These are phyloP conservation scores for Colletes collaris DNA, from an alignment of 2,888 invertebrate genomes.

Conservation along the genomic window DNA sequence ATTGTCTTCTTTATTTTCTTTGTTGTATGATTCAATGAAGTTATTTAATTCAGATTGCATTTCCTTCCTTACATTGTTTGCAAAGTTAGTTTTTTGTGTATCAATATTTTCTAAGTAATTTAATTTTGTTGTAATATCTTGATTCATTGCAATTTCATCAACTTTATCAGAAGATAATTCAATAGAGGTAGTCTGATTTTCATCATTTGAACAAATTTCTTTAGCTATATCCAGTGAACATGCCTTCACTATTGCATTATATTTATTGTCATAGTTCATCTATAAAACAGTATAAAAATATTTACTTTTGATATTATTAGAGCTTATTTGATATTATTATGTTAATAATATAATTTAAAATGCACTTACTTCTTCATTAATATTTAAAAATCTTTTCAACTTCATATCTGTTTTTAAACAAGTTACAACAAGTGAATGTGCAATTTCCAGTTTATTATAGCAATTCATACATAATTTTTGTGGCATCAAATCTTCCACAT, in stretches of 20 bases:
- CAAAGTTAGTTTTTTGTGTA: conserved; percentile 16
- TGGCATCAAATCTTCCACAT: conserved; percentile 67
- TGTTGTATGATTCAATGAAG: conserved; percentile 51
- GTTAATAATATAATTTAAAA: conserved; percentile 2
- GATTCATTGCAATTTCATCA: conserved; percentile 25
- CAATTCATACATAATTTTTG: conserved; percentile 72
- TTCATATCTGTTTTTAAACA: conserved; percentile 73
- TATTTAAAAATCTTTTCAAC: conserved; percentile 70
- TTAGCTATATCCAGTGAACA: conserved; percentile 63
- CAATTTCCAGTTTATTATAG: conserved; percentile 69
- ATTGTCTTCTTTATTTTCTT: conserved; percentile 17
- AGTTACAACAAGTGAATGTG: conserved; percentile 67
- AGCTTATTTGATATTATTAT: background rate
- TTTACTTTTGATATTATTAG: background rate
- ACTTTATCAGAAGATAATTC: conserved; percentile 36
- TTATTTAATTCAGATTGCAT: conserved; percentile 60
- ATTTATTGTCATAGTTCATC: conserved; percentile 67
- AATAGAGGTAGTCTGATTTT: conserved; percentile 16
- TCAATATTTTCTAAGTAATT: conserved; percentile 15
- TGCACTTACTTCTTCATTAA: conserved; percentile 65
- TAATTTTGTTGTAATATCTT: conserved; percentile 36
- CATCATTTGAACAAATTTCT: conserved; percentile 56
- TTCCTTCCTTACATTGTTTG: conserved; percentile 30
- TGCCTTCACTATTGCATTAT: conserved; percentile 57
- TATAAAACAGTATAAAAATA: conserved; percentile 53